Evolutionary conservation across 2,888 invertebrate genomes (phyloP).

Genomic region (Orthosia gracilis): DNA sequence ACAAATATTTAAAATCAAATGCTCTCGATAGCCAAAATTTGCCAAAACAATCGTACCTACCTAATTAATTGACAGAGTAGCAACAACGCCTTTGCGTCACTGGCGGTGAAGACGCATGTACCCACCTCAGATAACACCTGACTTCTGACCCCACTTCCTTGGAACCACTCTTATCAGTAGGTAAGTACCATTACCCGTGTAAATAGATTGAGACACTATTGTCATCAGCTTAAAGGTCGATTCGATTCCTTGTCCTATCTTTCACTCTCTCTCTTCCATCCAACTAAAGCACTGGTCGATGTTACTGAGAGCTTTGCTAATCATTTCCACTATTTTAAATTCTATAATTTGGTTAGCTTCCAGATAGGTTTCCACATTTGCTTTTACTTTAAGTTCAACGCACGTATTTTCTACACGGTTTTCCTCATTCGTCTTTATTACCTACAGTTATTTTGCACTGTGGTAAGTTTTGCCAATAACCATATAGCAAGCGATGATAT

Average conservation of each 20-base stretch:
- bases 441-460: no score
- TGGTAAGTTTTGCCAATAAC: not conserved
- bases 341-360: not conserved
- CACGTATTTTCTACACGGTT: not conserved
- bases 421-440: not conserved
- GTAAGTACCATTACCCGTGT: constrained; percentile 51
- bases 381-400: not conserved
- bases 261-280: not conserved
- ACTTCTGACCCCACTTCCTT: constrained; percentile 72
- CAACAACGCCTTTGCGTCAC: constrained; percentile 46
- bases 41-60: constrained; percentile 10
- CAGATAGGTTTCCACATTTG: not conserved
- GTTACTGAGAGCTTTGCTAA: no score
- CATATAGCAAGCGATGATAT: not conserved
- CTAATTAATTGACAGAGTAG: constrained; percentile 35
- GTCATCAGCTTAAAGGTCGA: constrained; percentile 5
- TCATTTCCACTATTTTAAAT: no score
- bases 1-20: not conserved
- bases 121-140: constrained; percentile 55
- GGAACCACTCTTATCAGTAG: constrained; percentile 63
- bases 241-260: not conserved
- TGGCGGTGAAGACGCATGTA: constrained; percentile 46
- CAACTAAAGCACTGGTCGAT: not conserved
- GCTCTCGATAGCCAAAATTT: not conserved
- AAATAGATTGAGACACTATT: constrained; percentile 39